Percentiles rank a stretch among this genome's conserved stretches.
Conservation (phyloP, 2,113 vertebrate species). For the Phrynosoma platyrhinos region DNA sequence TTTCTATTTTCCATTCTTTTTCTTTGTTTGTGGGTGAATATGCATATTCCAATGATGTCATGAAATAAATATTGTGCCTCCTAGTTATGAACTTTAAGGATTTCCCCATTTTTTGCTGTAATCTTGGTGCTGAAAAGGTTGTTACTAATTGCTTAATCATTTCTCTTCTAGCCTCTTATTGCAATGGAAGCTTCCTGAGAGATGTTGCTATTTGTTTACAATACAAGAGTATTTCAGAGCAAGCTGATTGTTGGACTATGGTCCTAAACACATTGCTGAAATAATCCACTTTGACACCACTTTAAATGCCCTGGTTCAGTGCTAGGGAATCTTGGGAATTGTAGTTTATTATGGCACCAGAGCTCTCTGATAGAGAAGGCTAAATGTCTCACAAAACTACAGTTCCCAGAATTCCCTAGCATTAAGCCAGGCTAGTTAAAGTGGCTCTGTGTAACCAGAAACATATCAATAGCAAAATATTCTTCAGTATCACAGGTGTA, state of each 20-base stretch:
- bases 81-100: not conserved
- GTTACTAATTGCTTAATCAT: not conserved
- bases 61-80: too few relatives aligned
- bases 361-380: too few relatives aligned
- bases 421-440: too few relatives aligned
- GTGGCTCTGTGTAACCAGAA: not conserved
- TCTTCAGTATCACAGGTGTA: not conserved
- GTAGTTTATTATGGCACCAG: too few relatives aligned
- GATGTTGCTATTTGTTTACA: not conserved
- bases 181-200: not conserved
- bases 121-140: too few relatives aligned
- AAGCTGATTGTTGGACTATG: not conserved
- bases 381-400: too few relatives aligned
- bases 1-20: not conserved
- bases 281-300: too few relatives aligned
- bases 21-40: not conserved
- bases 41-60: too few relatives aligned
- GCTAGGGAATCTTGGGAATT: too few relatives aligned
- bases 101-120: constrained; percentile 13
- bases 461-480: not conserved
- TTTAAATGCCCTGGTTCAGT: too few relatives aligned
- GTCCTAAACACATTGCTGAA: too few relatives aligned
- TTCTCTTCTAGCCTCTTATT: not conserved
- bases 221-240: not conserved
- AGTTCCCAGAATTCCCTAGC: too few relatives aligned